Conservation (phyloP, 2,113 vertebrate species). For the Anguilla rostrata region DNA sequence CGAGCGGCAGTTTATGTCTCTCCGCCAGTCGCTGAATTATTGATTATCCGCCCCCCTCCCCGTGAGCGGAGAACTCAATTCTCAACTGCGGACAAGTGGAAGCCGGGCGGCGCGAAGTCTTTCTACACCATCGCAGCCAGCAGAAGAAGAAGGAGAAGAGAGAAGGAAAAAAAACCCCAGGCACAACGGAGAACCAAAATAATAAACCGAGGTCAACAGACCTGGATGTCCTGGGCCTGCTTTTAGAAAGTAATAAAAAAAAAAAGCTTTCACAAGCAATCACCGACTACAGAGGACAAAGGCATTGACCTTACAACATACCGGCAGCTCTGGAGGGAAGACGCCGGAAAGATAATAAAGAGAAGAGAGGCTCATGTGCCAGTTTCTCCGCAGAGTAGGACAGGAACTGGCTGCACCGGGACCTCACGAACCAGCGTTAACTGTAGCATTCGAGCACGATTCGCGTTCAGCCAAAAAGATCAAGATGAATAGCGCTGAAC, state of each 20-base stretch:
- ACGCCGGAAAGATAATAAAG: slow-evolving; percentile 29
- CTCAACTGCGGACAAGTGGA: neutral
- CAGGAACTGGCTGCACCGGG: neutral
- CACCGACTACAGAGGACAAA: slow-evolving; percentile 19
- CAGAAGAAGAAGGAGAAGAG: neutral
- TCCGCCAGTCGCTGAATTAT: slow-evolving; percentile 20
- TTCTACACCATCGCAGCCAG: slow-evolving; percentile 3
- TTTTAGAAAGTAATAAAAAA: neutral
- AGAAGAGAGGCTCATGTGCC: neutral
- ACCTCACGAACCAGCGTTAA: neutral
- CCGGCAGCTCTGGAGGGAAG: slow-evolving; percentile 19
- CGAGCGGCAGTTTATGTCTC: neutral
- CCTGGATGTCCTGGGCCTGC: neutral
- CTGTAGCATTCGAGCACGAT: neutral
- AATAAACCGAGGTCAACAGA: neutral
- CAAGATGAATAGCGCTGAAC: neutral
- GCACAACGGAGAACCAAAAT: neutral
- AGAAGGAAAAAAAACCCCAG: neutral
- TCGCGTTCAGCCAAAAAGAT: neutral
- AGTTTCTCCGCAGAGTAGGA: slow-evolving; percentile 5
- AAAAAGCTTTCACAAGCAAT: slow-evolving; percentile 3
- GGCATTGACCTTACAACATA: slow-evolving; percentile 18
- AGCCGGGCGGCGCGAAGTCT: neutral
- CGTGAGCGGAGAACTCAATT: neutral
- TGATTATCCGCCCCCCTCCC: slow-evolving; percentile 23